phyloP scores from a whole-genome alignment of 2,113 vertebrate genomes.

The Sphyrna mokarran region DNA sequence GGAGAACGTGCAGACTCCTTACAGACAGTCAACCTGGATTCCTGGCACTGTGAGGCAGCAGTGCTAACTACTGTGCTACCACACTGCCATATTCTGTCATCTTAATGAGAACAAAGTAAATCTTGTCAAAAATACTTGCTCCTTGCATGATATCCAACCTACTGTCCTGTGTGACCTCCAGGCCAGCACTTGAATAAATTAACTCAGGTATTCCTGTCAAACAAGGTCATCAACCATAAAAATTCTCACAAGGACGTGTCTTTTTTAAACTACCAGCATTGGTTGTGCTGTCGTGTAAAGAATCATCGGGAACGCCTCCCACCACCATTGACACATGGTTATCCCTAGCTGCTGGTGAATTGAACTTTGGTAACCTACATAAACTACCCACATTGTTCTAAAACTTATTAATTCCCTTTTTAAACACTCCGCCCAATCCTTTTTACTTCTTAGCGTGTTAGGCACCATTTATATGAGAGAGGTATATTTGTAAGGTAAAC shows the following conservation, averaged over 20 bases:
- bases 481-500: background rate
- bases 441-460: background rate
- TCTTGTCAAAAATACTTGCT: background rate
- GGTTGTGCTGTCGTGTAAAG: no score
- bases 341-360: background rate
- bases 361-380: background rate
- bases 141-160: background rate
- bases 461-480: background rate
- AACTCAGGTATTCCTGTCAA: background rate
- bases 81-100: no score
- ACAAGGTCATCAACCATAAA: background rate
- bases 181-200: background rate
- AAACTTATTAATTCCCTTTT: background rate
- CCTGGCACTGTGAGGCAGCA: no score
- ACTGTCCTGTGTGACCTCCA: background rate
- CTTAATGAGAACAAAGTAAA: background rate
- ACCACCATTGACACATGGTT: background rate
- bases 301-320: no score
- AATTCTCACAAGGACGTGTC: background rate
- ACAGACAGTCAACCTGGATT: no score
- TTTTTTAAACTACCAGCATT: background rate
- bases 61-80: no score
- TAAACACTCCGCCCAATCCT: no score
- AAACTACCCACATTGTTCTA: background rate
- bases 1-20: no score